These are phyloP conservation scores for Lipotes vexillifer DNA, from an alignment of 2,113 vertebrate species.

Conservation along the genomic window DNA sequence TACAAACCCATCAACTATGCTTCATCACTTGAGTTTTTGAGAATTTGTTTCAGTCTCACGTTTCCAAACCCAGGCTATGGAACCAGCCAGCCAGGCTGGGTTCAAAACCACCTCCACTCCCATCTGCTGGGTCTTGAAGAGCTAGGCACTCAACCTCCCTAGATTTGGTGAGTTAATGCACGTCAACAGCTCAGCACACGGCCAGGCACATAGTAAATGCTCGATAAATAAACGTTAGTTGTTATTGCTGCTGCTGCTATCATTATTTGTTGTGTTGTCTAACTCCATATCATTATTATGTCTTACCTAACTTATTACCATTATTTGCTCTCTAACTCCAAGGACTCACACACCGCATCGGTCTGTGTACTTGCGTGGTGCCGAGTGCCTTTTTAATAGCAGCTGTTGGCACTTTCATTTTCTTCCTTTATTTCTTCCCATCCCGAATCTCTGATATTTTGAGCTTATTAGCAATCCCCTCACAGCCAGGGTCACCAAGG, in stretches of 20 bases:
- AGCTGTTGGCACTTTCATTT: background rate
- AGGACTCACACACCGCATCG: background rate
- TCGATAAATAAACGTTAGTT: background rate
- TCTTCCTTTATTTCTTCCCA: constrained; percentile 26
- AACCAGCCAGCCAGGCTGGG: background rate
- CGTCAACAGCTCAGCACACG: background rate
- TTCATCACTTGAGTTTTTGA: background rate
- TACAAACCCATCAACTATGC: background rate
- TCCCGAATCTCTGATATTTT: background rate
- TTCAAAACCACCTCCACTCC: background rate
- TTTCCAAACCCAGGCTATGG: background rate
- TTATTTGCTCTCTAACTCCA: background rate
- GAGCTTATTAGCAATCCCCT: constrained; percentile 40
- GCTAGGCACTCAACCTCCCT: background rate
- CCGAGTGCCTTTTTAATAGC: background rate
- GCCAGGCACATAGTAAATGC: background rate
- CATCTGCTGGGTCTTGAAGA: background rate
- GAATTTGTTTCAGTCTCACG: background rate
- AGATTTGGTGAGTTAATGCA: background rate
- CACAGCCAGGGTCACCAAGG: constrained; percentile 52
- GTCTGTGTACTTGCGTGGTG: background rate
- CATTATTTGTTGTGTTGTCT: background rate
- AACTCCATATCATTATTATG: background rate
- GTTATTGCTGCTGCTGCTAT: background rate
- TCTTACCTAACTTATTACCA: background rate